Conservation (phyloP, 2,888 invertebrate species). For the Acanthopleura granulata region DNA sequence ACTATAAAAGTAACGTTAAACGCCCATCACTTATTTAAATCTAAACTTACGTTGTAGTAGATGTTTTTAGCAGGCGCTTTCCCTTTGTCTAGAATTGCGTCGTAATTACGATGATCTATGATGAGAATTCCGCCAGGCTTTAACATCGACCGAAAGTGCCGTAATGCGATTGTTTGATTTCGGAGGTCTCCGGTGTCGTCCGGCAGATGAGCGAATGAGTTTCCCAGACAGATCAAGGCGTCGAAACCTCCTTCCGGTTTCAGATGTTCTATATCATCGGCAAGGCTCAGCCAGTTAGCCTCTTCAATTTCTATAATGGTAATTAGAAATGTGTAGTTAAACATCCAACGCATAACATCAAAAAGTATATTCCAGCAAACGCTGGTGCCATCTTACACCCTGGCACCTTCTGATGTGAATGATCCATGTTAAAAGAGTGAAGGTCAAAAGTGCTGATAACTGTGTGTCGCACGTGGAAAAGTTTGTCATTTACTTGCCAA, state of each 20-base stretch:
- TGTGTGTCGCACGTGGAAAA: no score
- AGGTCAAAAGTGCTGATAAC: no score
- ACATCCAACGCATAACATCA: no score
- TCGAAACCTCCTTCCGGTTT: slow-evolving; percentile 75
- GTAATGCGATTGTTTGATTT: slow-evolving; percentile 73
- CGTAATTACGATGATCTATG: slow-evolving; percentile 92
- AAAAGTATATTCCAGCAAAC: no score
- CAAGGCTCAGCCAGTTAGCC: slow-evolving; percentile 88
- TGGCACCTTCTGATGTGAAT: no score
- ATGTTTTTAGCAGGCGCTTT: slow-evolving; percentile 85
- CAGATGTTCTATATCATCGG: slow-evolving; percentile 78
- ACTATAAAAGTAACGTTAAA: no score
- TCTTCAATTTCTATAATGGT: slow-evolving; percentile 84
- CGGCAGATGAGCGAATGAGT: slow-evolving; percentile 90
- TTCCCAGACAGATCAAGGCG: slow-evolving; percentile 90
- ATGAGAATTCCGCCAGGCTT: slow-evolving; percentile 87
- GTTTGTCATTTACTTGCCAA: no score
- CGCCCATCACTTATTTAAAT: no score
- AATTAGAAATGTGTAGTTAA: neutral
- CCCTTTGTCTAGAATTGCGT: slow-evolving; percentile 83
- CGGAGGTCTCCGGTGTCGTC: slow-evolving; percentile 72
- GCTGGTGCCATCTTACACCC: no score
- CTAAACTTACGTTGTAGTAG: slow-evolving; percentile 80
- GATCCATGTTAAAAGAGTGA: no score
- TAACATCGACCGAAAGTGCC: slow-evolving; percentile 85